Base-by-base conservation (phyloP, 1,140 invertebrate species). In the Archivesica marissinica region DNA sequence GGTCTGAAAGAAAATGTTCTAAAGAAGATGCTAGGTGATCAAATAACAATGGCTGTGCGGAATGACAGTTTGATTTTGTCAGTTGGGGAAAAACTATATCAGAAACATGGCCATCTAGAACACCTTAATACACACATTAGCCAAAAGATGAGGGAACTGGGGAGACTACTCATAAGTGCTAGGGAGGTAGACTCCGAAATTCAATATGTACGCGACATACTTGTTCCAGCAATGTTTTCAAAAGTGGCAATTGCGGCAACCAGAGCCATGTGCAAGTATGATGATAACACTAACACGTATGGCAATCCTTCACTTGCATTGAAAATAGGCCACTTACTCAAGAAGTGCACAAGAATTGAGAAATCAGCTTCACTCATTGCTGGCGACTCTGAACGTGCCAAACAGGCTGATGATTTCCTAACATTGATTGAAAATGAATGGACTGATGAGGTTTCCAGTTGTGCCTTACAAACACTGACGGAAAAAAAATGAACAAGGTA, bases 101-200 rank as follows among this genome's bases (percentile, higher is more conserved):
- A 85, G 25, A 88, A 85, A 64, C 82, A 88, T 86, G 87, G 87
- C 0, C 87, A 88, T 20, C 44, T 61, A 39, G n/a, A 30, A 39
- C 87, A 88, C 47, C 33, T 88, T 23, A 74, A 41, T 52, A 50
- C 35, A 20, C 68, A 76, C 56, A 81, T 88, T 6, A 82, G 82
- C 25, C 83, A 88, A 25, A 88, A 86, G 68, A 86, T 86, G 79
- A 74, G 83, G 38, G 87, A 88, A 54, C 25, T 88, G 15, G 87
- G 44, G 28, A 68, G 87, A 25, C 76, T 88, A 28, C 52, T 88
- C 4, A 82, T 88, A 11, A 50, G 20, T 85, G 68, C 70, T 25
- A 85, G 82, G 41, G 47, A 87, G 50, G 38, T 28, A 56, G 81
- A 87, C 50, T 28, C 76, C 23, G 76, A 85, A 33, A 85, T 85